Evolutionary conservation across 2,113 vertebrate genomes (phyloP).

Genomic region (Sinocyclocheilus maitianheensis): DNA sequence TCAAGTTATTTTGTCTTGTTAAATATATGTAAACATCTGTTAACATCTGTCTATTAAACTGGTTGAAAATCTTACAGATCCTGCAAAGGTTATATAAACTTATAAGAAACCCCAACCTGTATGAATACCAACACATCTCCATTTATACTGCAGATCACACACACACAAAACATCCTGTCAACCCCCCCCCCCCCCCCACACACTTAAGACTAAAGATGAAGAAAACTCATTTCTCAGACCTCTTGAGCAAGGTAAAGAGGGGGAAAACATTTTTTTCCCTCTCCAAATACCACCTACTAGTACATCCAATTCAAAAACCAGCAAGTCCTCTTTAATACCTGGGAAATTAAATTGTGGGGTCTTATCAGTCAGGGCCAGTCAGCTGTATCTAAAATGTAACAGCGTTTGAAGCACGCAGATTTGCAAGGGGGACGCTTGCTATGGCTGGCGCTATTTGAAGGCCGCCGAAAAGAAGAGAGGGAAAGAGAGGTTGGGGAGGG

Average conservation of each 20-base stretch:
- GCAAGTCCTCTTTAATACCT: conserved; percentile 72
- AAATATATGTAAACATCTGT: neutral
- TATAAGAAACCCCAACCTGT: neutral
- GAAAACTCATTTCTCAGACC: conserved; percentile 42
- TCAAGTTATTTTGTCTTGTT: neutral
- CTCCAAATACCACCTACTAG: conserved; percentile 65
- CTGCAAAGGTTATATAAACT: neutral
- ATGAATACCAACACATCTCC: neutral
- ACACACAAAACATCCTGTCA: conserved; percentile 27
- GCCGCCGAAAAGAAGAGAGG: conserved; percentile 12
- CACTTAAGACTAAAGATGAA: conserved; percentile 59
- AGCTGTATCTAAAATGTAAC: conserved; percentile 69
- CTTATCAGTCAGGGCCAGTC: conserved; percentile 74
- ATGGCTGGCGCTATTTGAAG: conserved; percentile 56
- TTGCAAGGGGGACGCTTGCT: conserved; percentile 60
- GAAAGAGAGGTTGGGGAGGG: neutral
- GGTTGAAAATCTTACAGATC: neutral
- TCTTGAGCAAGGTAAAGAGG: neutral
- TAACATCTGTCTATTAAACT: neutral
- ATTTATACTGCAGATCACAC: conserved; percentile 53
- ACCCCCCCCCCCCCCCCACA: neutral
- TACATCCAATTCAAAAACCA: conserved; percentile 70
- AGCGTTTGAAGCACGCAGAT: conserved; percentile 63
- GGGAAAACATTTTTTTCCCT: neutral
- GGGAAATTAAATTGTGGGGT: conserved; percentile 71